Base-by-base conservation (phyloP, 2,888 invertebrate genomes). In the Spisula solida region DNA sequence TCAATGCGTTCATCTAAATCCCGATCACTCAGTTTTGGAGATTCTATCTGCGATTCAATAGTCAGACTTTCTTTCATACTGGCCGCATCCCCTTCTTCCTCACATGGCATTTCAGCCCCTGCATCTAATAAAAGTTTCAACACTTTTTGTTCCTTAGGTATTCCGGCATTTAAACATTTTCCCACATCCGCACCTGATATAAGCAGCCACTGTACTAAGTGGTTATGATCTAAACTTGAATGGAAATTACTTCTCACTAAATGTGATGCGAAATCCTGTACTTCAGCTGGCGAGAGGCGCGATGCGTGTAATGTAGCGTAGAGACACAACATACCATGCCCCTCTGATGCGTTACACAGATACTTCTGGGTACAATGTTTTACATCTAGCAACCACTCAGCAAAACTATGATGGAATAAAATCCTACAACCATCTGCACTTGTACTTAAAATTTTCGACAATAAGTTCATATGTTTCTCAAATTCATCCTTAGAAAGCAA, bases 321-420 rank as follows among this genome's bases (percentile, higher is more conserved):
- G 98, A 99, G 98, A 47, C 96, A 96, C 82, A 96, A 89, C 95
- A 96, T 95, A 8, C 96, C 98, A 96, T 99, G 99, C 0, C 99
- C 99, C 94, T 98, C 98, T 83, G 98, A 97, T 14, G 98, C 95
- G 85, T 91, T 93, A 92, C 96, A 99, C 92, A 99, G 97, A 97
- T 99, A 99, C 94, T 99, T 98, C 94, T 99, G 98, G 1, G 99
- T 99, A 96, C 99, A 99, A 96, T 99, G 99, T 97, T 99, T 99
- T n/a, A 99, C 99, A 96, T 99, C 99, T 85, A 98, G 97, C 93
- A 99, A 97, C 99, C 99, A 99, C 96, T 98, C 98, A 41, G 99
- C 98, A 96, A 99, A 99, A 90, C 99, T 99, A 96, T 98, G 98
- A 97, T 99, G 99, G 97, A 99, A 99, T 80, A 99, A 97, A 83